Conservation (phyloP, 2,888 invertebrate species). For the Apodemia duryi region DNA sequence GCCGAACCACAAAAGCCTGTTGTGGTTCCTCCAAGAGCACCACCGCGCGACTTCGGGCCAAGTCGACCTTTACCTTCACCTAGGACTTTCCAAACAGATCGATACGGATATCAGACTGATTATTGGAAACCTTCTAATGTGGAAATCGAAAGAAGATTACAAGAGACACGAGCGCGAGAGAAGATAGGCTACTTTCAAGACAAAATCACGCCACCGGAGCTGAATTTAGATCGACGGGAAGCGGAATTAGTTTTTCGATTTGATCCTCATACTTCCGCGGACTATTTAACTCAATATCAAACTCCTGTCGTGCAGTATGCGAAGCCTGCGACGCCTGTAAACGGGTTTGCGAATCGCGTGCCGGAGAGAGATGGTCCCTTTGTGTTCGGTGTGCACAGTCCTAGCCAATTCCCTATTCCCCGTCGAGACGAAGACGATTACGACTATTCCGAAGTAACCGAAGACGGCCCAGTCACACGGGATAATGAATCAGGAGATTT, state of each 20-base stretch:
- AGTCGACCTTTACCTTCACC: constrained; percentile 58
- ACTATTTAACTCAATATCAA: constrained; percentile 65
- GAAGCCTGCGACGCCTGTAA: constrained; percentile 65
- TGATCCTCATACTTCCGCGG: constrained; percentile 67
- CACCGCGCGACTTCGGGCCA: constrained; percentile 64
- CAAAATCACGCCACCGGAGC: constrained; percentile 63
- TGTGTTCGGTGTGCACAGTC: constrained; percentile 81
- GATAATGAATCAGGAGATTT: constrained; percentile 66
- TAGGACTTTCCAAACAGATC: constrained; percentile 47
- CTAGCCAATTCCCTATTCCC: constrained; percentile 68
- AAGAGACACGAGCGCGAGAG: constrained; percentile 64
- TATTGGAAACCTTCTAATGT: constrained; percentile 74
- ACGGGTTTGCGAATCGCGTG: constrained; percentile 62
- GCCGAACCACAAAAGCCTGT: constrained; percentile 71
- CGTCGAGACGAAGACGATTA: constrained; percentile 67
- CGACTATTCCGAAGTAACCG: constrained; percentile 71
- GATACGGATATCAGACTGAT: constrained; percentile 59
- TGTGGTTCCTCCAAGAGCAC: constrained; percentile 65
- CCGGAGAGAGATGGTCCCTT: constrained; percentile 79
- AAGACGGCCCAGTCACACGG: constrained; percentile 61
- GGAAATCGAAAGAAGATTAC: constrained; percentile 67
- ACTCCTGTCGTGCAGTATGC: constrained; percentile 66
- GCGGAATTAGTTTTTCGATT: constrained; percentile 73
- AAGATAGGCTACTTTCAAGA: constrained; percentile 74
- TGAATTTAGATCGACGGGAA: constrained; percentile 67